A percentile compares a stretch with the other conserved stretches of the same genome.
Conservation (phyloP, 2,888 invertebrate species). For the Trypoxylon attenuatum region DNA sequence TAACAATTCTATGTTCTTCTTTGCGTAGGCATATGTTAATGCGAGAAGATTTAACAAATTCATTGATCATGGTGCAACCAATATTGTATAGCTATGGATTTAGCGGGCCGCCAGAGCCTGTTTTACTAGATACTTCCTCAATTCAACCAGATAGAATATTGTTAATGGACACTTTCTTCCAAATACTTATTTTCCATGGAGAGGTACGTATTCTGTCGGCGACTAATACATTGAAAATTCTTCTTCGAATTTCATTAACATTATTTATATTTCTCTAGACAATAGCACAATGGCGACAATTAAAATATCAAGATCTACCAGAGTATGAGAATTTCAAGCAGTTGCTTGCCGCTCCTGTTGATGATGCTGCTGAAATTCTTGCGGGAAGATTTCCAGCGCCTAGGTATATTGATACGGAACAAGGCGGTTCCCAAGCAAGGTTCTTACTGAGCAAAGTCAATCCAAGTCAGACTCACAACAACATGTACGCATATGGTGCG, state of each 20-base stretch:
- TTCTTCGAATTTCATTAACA: not conserved
- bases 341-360: slow-evolving; percentile 94
- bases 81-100: slow-evolving; percentile 99
- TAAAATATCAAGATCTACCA: slow-evolving; percentile 96
- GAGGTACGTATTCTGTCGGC: slow-evolving; percentile 80
- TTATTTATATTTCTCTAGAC: slow-evolving; percentile 78
- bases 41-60: slow-evolving; percentile 97
- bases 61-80: slow-evolving; percentile 99
- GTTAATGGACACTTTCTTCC: slow-evolving; percentile 99
- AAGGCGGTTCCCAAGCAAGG: slow-evolving; percentile 99
- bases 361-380: slow-evolving; percentile 98
- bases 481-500: slow-evolving; percentile 96
- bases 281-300: slow-evolving; percentile 97
- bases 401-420: slow-evolving; percentile 98
- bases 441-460: slow-evolving; percentile 99
- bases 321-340: slow-evolving; percentile 99
- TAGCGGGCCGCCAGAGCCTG: slow-evolving; percentile 97
- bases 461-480: slow-evolving; percentile 99
- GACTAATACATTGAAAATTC: not conserved
- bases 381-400: slow-evolving; percentile 98
- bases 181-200: slow-evolving; percentile 99
- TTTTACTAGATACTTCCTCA: slow-evolving; percentile 96
- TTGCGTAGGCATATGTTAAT: slow-evolving; percentile 92
- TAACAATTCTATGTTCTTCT: too few relatives aligned
- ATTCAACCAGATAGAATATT: slow-evolving; percentile 98